These are phyloP conservation scores for Serranus cabrilla DNA, from an alignment of 2,797 vertebrate species.

Conservation along the genomic window DNA sequence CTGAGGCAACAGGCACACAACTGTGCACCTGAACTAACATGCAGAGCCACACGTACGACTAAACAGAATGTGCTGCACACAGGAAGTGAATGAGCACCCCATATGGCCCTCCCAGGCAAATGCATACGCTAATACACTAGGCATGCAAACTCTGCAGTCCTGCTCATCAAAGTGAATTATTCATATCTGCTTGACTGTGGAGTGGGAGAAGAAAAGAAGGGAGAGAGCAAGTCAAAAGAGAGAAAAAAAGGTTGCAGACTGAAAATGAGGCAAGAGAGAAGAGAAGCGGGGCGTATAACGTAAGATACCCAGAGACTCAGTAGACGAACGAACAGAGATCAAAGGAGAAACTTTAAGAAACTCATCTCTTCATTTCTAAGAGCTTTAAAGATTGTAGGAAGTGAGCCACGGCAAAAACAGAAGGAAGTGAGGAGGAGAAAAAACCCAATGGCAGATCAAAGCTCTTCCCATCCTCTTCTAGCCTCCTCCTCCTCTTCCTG, in stretches of 20 bases:
- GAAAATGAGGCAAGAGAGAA: constrained; percentile 46
- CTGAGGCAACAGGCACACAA: not conserved
- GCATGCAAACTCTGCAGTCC: constrained; percentile 60
- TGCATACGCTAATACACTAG: constrained; percentile 35
- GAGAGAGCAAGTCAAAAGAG: constrained; percentile 30
- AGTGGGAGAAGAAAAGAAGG: constrained; percentile 45
- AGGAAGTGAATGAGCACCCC: constrained; percentile 15
- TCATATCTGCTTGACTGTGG: constrained; percentile 68
- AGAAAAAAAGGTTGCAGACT: constrained; percentile 30
- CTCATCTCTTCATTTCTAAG: constrained; percentile 41
- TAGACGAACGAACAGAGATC: constrained; percentile 49
- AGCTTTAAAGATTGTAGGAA: constrained; percentile 39
- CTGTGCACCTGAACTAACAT: not conserved
- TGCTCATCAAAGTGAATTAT: constrained; percentile 83
- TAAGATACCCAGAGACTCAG: constrained; percentile 22
- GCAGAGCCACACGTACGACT: constrained; percentile 3
- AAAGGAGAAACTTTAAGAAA: constrained; percentile 58
- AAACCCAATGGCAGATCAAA: constrained; percentile 55
- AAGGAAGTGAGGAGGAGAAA: constrained; percentile 16
- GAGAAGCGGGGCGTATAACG: not conserved
- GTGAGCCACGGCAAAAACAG: constrained; percentile 15
- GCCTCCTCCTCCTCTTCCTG: constrained; percentile 3
- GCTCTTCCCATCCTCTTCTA: constrained; percentile 27
- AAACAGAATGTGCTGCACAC: not conserved
- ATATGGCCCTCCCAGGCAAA: constrained; percentile 33